These are phyloP conservation scores for Drosophila lowei DNA, from an alignment of 1,140 invertebrate species.

Conservation along the genomic window DNA sequence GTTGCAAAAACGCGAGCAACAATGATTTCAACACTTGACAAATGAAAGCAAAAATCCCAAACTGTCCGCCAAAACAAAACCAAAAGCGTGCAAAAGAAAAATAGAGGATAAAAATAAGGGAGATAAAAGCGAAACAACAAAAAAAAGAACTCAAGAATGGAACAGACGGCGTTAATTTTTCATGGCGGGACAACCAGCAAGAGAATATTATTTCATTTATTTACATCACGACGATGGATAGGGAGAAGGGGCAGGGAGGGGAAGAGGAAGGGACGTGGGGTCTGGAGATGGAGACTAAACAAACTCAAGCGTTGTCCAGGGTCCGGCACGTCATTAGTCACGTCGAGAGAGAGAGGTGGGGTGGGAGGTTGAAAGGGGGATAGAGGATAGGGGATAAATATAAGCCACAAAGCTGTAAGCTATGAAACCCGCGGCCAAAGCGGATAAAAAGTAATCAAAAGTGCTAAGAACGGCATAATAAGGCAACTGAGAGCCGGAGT, in stretches of 20 bases:
- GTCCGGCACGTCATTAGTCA: slow-evolving; percentile 75
- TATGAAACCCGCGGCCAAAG: slow-evolving; percentile 65
- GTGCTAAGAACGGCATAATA: slow-evolving; percentile 81
- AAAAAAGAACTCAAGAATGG: slow-evolving; percentile 58
- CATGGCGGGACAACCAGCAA: slow-evolving; percentile 70
- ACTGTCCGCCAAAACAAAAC: slow-evolving; percentile 63
- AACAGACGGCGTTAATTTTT: slow-evolving; percentile 72
- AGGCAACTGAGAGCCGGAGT: slow-evolving; percentile 58
- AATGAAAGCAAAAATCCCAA: slow-evolving; percentile 73
- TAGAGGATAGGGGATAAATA: slow-evolving; percentile 21
- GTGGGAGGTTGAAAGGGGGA: not conserved
- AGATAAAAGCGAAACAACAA: slow-evolving; percentile 11
- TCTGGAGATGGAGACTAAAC: slow-evolving; percentile 47
- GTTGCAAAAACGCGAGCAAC: not conserved
- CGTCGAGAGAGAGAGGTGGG: slow-evolving; percentile 43
- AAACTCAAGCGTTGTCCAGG: slow-evolving; percentile 61
- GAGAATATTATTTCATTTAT: slow-evolving; percentile 80
- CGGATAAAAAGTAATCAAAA: slow-evolving; percentile 82
- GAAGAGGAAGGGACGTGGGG: not conserved
- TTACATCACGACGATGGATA: slow-evolving; percentile 54
- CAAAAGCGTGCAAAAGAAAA: slow-evolving; percentile 47
- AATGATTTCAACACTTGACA: slow-evolving; percentile 51
- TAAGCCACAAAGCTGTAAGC: slow-evolving; percentile 47
- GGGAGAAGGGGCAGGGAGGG: slow-evolving; percentile 1
- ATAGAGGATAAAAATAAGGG: slow-evolving; percentile 18